Evolutionary conservation across 2,113 vertebrate species (phyloP), one percentile per base, ranked within the genome.

Genomic region (Neogobius melanostomus): DNA sequence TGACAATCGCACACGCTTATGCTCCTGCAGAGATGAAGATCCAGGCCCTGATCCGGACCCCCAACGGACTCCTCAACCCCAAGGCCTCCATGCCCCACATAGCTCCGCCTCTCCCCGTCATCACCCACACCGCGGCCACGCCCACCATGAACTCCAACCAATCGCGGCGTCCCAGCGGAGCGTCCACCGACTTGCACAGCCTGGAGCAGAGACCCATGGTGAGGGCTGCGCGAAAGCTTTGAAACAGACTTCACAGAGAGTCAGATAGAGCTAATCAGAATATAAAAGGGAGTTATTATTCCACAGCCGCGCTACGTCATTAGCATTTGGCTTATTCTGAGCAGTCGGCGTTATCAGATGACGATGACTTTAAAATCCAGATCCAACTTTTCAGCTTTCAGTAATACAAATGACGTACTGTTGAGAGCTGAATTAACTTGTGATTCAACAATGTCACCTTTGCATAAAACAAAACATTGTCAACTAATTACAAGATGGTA

Each of bases 1-100:
- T 48, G 16, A 42, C 7, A 3, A 2, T 54, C 8, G 28, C 57
- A 44, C 47, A 14, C 49, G 57, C 71, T n/a, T 68, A 56, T 74
- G 60, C 54, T 6, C 57, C 7, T 56, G 7, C 66, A 95, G 97
- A 98, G 79, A 86, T 97, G 74, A 99, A 98, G 92, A 93, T 95
- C 91, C 95, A 94, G 74, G 92, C 95, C 0, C 93, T 98, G 79
- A 94, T 96, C 0, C 85, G 95, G 85, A 95, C 94, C 16, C 95
- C 96, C 8, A 98, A 98, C 0, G 98, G 98, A 48, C 95, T 96
- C 78, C 89, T 98, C 83, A 96, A 99, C 84, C 94, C 94, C 57
- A 90, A 91, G 16, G 93, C 93, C 46, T 95, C 94, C 77, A 91
- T 95, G 92, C 94, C 95, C 0, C 83, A 43, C 71, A 64, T 66